Base-by-base conservation (phyloP, 2,888 invertebrate genomes). In the Cantharis rustica region DNA sequence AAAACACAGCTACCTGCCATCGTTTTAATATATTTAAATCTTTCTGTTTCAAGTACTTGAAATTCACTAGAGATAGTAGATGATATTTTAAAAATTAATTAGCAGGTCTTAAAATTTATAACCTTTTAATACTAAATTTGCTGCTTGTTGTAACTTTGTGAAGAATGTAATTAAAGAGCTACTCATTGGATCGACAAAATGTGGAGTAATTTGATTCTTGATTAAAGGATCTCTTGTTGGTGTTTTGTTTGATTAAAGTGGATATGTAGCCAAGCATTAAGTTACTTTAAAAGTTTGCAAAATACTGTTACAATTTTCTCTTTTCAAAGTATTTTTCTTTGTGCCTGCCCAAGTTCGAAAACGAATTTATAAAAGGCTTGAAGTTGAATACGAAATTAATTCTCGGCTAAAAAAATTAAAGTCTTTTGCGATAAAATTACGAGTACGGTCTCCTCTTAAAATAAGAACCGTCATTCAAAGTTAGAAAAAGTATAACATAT, bases 191-290 rank as follows among this genome's bases (percentile, higher is more conserved):
- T 66, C 64, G 64, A 66, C 64, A 66, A 66, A 23, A 66, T 66
- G 64, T 66, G 64, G 23, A 20, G 64, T 66, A 66, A 66, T 66
- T 66, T 66, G 64, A 66, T 66, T 66, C 64, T 66, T 66, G 64
- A 66, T 66, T 66, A 66, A 66, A 66, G 64, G 23, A 66, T 23
- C 64, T 66, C 64, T 66, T 66, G 64, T 66, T 66, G 64, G 20
- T 23, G 23, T 66, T 66, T 66, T 66, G 64, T 66, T 66, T 66
- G 64, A 66, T 66, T 66, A 66, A 66, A 66, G 64, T 66, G n/a
- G 23, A 66, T 66, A 66, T 16, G 64, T 66, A 66, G 64, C 23
- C 20, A 17, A 66, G 16, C 64, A 23, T 66, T 66, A 66, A 47
- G 47, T 47, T 9, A 66, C 64, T 66, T 66, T 20, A 66, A 20